Base-by-base conservation (phyloP, 2,888 invertebrate genomes). In the Plutella xylostella region DNA sequence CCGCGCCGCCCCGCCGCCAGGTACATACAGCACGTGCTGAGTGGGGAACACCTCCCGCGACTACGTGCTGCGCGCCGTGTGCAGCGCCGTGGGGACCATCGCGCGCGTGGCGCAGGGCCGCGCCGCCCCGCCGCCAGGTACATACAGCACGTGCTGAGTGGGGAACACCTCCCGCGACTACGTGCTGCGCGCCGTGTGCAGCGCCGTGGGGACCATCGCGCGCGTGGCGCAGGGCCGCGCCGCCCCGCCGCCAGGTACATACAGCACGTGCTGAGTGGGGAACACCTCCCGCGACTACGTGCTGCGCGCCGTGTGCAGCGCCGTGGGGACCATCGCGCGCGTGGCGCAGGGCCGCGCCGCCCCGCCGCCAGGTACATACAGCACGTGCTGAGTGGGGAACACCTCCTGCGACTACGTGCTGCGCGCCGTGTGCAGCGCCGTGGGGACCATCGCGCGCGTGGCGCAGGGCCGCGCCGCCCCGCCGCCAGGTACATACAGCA, bases 131-230 rank as follows among this genome's bases (percentile, higher is more conserved):
- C n/a, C n/a, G n/a, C n/a, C n/a, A n/a, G n/a, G n/a, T n/a, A n/a
- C n/a, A n/a, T n/a, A n/a, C n/a, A n/a, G n/a, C n/a, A n/a, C n/a
- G n/a, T n/a, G n/a, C n/a, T n/a, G n/a, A n/a, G 94, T 97, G 3
- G 98, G 98, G 0, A 95, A 96, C 73, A 94, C 96, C 9, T 98
- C 98, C 85, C 88, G 98, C 19, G 98, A 98, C 83, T 98, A 93
- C 68, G 97, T 98, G 21, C 86, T 97, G 63, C 93, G 95, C 54
- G 96, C 98, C 73, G 96, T 98, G 9, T 96, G 96, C 71, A 93
- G 94, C 68, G 98, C 98, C 12, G 96, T 99, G 0, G 94, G 94
- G 65, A 94, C 96, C 21, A 98, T 98, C 58, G 93, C 95, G 48
- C 93, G 93, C 64, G 96, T 97, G 5, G 97, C 97, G 1, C 95